phyloP scores from a whole-genome alignment of 2,888 invertebrate genomes.

The Scotopteryx bipunctaria region DNA sequence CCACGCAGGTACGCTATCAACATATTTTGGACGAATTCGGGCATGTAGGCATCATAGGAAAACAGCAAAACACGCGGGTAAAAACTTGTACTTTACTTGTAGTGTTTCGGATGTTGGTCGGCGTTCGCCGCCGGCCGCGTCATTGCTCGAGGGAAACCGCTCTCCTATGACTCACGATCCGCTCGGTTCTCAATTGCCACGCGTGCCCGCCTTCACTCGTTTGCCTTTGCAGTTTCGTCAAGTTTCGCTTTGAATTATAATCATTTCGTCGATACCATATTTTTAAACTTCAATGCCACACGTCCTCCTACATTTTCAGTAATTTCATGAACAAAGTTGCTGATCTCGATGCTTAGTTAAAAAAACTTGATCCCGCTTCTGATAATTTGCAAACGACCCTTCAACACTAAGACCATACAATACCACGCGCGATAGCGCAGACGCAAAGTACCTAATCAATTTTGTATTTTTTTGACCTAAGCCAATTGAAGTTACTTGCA shows the following conservation, averaged over 20 bases:
- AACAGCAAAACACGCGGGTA: not conserved
- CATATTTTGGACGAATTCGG: too few relatives aligned
- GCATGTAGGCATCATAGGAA: too few relatives aligned
- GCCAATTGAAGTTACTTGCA: too few relatives aligned
- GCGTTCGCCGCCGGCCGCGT: too few relatives aligned
- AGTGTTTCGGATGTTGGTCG: conserved; percentile 36
- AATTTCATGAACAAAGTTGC: too few relatives aligned
- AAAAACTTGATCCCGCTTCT: not conserved
- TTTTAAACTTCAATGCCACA: too few relatives aligned
- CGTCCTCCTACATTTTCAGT: too few relatives aligned
- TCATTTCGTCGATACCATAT: too few relatives aligned
- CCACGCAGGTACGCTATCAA: too few relatives aligned
- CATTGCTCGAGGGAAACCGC: conserved; percentile 62
- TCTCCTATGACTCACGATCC: conserved; percentile 50
- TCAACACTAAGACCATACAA: not conserved
- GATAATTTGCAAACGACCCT: not conserved
- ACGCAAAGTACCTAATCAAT: too few relatives aligned
- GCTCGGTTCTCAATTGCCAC: conserved; percentile 43
- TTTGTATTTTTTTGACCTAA: too few relatives aligned
- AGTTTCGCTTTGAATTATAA: too few relatives aligned
- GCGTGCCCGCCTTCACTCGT: conserved; percentile 30
- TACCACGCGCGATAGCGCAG: not conserved
- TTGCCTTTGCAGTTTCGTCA: conserved; percentile 18
- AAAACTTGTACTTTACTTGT: conserved; percentile 39
- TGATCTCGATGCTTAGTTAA: not conserved